Base-by-base conservation (phyloP, 2,113 vertebrate genomes). In the Litocranius walleri region DNA sequence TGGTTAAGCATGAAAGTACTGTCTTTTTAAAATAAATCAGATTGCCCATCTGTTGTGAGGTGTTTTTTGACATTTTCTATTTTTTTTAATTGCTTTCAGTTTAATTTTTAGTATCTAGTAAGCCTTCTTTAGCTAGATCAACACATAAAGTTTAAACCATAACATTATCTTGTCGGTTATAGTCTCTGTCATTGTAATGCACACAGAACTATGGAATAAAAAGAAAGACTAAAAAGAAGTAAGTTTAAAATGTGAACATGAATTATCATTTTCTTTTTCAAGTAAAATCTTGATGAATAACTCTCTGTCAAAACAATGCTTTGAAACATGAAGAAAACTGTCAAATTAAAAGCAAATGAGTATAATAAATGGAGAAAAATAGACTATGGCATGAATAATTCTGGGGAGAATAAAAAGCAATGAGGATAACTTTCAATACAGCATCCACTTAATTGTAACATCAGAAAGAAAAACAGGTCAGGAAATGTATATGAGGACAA, bases 221-320 rank as follows among this genome's bases (percentile, higher is more conserved):
- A 86, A 94, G 45, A 96, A 89, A 91, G 30, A 54, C 61, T 90
- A 57, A 92, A 95, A 81, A 80, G 43, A 78, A 80, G 43, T 98
- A 88, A 97, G 12, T 54, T 98, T 98, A 98, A 96, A 97, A 89
- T 96, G 94, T 96, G 52, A 98, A 94, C 67, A 78, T 98, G 95
- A 96, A 97, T 90, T 98, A 96, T 96, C 91, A 97, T 98, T 97
- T 84, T 98, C 88, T 97, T 95, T 97, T 96, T 96, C 97, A 98
- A 98, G 97, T 95, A 97, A 97, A 98, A 97, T 97, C 97, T 97
- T 98, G 97, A 91, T 95, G 89, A 97, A 23, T 52, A 93, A 80
- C 97, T 98, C 86, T 92, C 91, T 98, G 97, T 97, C 97, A 98
- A 98, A 99, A 98, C 54, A 98, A 96, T 95, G 78, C 97, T 97